Evolutionary conservation across 1,140 invertebrate genomes (phyloP).

Genomic region (Penaeus japonicus): DNA sequence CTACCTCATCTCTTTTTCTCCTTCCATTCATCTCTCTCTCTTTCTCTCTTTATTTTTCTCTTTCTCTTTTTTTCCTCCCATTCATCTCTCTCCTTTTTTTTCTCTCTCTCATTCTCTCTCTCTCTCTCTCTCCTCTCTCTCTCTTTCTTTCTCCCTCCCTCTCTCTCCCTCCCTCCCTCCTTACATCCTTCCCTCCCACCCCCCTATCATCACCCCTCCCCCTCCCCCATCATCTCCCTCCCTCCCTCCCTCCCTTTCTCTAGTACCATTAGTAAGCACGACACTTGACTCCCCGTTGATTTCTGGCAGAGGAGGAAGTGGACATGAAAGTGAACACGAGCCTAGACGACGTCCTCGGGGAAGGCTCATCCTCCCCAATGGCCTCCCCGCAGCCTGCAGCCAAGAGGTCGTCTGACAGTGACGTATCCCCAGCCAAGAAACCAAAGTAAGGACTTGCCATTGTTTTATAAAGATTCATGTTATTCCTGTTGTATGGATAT

Average conservation of each 20-base stretch:
- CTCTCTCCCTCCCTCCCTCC: no score
- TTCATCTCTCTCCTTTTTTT: not conserved
- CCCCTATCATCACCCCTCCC: no score
- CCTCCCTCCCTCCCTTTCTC: no score
- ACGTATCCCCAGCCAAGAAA: constrained; percentile 41
- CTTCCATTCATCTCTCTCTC: not conserved
- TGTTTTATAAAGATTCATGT: no score
- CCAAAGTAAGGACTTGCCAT: constrained; percentile 17
- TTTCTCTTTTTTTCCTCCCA: not conserved
- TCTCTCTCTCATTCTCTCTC: not conserved
- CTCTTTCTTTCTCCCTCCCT: no score
- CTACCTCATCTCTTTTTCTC: not conserved
- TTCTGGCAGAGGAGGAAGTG: constrained; percentile 26
- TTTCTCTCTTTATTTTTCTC: not conserved
- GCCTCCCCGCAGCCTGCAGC: constrained; percentile 60
- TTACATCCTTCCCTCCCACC: no score
- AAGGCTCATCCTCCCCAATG: constrained; percentile 19
- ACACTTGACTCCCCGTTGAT: no score
- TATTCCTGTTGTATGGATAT: no score
- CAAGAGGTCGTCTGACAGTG: constrained; percentile 60
- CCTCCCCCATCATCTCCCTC: no score
- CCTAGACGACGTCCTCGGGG: constrained; percentile 18
- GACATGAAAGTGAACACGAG: constrained; percentile 34
- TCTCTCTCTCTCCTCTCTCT: constrained; percentile 8
- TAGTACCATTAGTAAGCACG: no score